Conservation (phyloP, 1,140 invertebrate species). For the Drosophila truncata region DNA sequence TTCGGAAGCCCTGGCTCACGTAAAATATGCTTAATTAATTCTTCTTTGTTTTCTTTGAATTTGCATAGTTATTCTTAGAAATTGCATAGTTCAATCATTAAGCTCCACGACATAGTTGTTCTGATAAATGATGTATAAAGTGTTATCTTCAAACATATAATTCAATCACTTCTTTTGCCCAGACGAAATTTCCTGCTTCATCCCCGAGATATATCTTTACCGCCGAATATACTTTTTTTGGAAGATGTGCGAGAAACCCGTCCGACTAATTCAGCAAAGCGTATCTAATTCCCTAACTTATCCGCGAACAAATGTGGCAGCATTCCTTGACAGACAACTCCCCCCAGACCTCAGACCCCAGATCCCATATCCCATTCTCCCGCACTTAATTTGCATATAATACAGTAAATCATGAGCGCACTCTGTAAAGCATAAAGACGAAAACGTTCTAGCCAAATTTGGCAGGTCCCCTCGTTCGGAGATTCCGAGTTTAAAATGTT, state of each 20-base stretch:
- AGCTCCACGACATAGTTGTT: conserved; percentile 22
- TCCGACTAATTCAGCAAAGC: conserved; percentile 58
- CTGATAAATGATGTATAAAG: conserved; percentile 43
- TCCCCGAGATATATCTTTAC: conserved; percentile 11
- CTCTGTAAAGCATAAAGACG: conserved; percentile 53
- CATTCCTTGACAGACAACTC: conserved; percentile 32
- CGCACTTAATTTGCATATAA: conserved; percentile 72
- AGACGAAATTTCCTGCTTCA: conserved; percentile 12
- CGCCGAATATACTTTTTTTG: conserved; percentile 4
- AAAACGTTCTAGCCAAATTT: conserved; percentile 66
- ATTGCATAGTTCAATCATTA: conserved; percentile 45
- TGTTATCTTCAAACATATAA: conserved; percentile 37
- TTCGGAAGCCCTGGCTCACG: not conserved
- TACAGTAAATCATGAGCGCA: conserved; percentile 75
- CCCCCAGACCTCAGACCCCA: not conserved
- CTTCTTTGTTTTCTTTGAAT: not conserved
- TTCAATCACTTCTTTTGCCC: conserved; percentile 16
- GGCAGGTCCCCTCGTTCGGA: conserved; percentile 42
- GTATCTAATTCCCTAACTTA: conserved; percentile 68
- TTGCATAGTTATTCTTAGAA: conserved; percentile 39
- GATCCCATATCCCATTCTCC: conserved; percentile 19
- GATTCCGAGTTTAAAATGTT: conserved; percentile 43
- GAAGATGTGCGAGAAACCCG: conserved; percentile 32
- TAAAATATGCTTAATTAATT: conserved; percentile 35
- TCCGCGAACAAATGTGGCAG: conserved; percentile 45